Percentiles rank a stretch among this genome's conserved stretches.
Conservation (phyloP, 2,797 vertebrate genomes). For the Lepilemur ruficaudatus region DNA sequence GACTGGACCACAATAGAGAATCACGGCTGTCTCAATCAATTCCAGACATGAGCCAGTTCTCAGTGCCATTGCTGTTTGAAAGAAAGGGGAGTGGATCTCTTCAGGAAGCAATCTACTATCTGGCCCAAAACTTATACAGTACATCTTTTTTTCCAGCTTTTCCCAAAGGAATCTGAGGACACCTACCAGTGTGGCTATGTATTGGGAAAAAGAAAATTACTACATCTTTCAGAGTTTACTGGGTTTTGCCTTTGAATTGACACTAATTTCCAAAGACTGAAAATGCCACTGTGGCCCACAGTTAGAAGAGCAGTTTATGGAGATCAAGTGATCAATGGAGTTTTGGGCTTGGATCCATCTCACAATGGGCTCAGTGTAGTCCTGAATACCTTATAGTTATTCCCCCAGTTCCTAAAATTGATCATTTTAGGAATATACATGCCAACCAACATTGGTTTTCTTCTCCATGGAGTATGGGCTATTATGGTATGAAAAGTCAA, state of each 20-base stretch:
- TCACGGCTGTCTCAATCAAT: not conserved
- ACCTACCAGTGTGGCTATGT: not conserved
- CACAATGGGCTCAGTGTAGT: not conserved
- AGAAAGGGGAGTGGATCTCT: not conserved
- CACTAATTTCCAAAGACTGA: not conserved
- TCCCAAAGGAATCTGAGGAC: not conserved
- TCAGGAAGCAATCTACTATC: not conserved
- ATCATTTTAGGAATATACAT: not conserved
- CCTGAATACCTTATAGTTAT: not conserved
- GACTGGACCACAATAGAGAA: not conserved
- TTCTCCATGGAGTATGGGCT: not conserved
- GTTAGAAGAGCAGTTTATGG: not conserved
- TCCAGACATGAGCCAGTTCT: not conserved
- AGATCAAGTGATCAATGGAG: not conserved
- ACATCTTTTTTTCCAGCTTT: not conserved
- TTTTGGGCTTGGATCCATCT: not conserved
- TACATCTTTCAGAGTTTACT: not conserved
- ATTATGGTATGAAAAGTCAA: not conserved
- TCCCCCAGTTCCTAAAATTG: not conserved
- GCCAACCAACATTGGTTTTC: not conserved
- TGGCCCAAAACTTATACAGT: not conserved
- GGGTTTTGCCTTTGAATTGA: not conserved
- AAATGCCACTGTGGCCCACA: not conserved
- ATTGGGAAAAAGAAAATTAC: not conserved
- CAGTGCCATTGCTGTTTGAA: not conserved